phyloP scores from a whole-genome alignment of 2,888 invertebrate genomes.

The Eristalis intricaria region DNA sequence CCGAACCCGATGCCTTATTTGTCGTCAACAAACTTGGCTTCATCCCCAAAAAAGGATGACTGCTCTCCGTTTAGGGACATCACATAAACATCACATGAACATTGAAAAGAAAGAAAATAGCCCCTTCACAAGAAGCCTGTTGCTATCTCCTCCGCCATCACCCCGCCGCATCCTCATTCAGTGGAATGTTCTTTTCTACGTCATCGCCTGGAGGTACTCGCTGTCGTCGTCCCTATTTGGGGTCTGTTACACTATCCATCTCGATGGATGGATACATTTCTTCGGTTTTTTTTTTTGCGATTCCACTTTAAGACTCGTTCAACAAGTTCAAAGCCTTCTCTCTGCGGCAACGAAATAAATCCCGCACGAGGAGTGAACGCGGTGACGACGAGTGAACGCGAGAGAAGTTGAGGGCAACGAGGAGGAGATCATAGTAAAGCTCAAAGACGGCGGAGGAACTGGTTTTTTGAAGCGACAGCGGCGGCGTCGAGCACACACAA shows the following conservation, averaged over 20 bases:
- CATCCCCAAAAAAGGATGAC: not conserved
- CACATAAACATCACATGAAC: not conserved
- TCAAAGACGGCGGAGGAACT: not conserved
- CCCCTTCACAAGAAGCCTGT: constrained; percentile 51
- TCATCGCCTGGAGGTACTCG: constrained; percentile 48
- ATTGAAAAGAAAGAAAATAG: constrained; percentile 2
- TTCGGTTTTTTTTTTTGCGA: not conserved
- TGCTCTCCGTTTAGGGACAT: not conserved
- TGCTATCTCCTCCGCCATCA: constrained; percentile 31
- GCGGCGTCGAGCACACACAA: not conserved
- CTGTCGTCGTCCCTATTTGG: constrained; percentile 26
- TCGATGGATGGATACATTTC: not conserved
- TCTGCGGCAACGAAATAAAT: constrained; percentile 27
- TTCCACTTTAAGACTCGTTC: constrained; percentile 59
- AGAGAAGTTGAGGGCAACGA: not conserved
- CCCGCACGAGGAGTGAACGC: not conserved
- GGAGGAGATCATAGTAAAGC: constrained; percentile 33
- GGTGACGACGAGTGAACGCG: not conserved
- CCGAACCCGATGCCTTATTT: not conserved
- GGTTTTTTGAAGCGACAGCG: not conserved
- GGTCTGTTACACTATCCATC: constrained; percentile 37
- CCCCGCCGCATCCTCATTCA: constrained; percentile 6
- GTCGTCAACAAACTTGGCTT: not conserved
- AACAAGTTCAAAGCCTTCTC: constrained; percentile 70
- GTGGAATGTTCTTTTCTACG: constrained; percentile 59